Base-by-base conservation (phyloP, 2,888 invertebrate genomes). In the Tromatobia lineatoria region DNA sequence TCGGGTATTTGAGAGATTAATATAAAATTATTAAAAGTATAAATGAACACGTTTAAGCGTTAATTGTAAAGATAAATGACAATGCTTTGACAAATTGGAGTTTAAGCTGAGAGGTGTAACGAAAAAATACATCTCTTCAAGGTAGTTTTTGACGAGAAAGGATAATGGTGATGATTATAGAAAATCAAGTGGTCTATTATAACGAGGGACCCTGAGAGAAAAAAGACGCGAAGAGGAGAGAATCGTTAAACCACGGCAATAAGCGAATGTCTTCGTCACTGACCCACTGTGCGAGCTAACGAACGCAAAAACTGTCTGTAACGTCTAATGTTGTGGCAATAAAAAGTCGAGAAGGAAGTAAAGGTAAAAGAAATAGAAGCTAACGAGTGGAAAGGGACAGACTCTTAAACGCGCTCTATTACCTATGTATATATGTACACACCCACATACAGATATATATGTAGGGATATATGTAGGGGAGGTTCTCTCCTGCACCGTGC, bases 251-350 rank as follows among this genome's bases (percentile, higher is more conserved):
- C 38, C 38, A 38, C 61, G 18, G 18, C 34, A 8, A 64, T 38
- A 34, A 38, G 11, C 61, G 18, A 20, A 54, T 18, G 20, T 54
- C n/a, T 54, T 15, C 29, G 29, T 29, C 20, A 34, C 18, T 18
- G 47, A 67, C 67, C 59, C 67, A 20, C 54, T 45, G 59, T n/a
- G 69, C 20, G 69, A 59, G 45, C 20, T 77, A 50, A 75, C 64
- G 64, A 66, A 64, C 34, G 64, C 66, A 23, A 52, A 38, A 64
- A 75, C 52, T 38, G 50, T 23, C 23, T n/a, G 38, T 52, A 34
- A 64, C 23, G 38, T 29, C 52, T 64, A 52, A 71, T 45, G 71
- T 50, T 34, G 64, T 64, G 52, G 18, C 57, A 42, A 59, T 34
- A 69, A 80, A 69, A 57, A 69, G 2, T 18, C 15, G 61, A 50